Evolutionary conservation across 2,113 vertebrate species (phyloP), one percentile per base, ranked within the genome.

Genomic region (Pterocles burchelli): DNA sequence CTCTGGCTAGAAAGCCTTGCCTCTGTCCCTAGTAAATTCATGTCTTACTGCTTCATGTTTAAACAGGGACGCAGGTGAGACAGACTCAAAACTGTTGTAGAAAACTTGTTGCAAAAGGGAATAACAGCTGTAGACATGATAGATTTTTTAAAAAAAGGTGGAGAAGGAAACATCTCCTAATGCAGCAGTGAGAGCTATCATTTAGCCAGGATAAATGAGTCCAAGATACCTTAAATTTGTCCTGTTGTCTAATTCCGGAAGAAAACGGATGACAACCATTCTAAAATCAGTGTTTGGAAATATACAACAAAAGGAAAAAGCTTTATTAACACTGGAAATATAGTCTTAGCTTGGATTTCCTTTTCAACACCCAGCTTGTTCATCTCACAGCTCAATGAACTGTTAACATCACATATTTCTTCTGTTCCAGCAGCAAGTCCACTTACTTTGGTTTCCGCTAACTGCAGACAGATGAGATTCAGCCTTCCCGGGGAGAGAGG

Each of bases 371-470:
- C 82, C 97, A 87, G 96, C 97, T 98, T 98, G 97, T 98, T 98
- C 98, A 98, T 98, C 97, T 98, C 98, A 98, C 97, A 97, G 98
- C 84, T 98, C 98, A 98, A 63, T 98, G 98, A 98, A 97, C 98
- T 97, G 98, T 93, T 98, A 98, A 98, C 95, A 96, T 95, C 97
- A 97, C 96, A 97, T 98, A 97, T 97, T 98, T 98, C 97, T 97
- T 95, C 96, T 97, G 94, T 98, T 98, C 96, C 97, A 93, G 97
- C 65, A 63, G 84, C 17, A 73, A 96, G 97, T 97, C 95, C 97
- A 73, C 96, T 97, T 97, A 93, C 96, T 96, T 87, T 2, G 36
- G 93, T 94, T 97, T 89, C 88, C 13, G 28, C 92, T 97, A 96
- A 97, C 93, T 79, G 96, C 96, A 96, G 97, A 97, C 92, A 97